Base-by-base conservation (phyloP, 2,797 vertebrate species). In the Hephaestus fuliginosus region DNA sequence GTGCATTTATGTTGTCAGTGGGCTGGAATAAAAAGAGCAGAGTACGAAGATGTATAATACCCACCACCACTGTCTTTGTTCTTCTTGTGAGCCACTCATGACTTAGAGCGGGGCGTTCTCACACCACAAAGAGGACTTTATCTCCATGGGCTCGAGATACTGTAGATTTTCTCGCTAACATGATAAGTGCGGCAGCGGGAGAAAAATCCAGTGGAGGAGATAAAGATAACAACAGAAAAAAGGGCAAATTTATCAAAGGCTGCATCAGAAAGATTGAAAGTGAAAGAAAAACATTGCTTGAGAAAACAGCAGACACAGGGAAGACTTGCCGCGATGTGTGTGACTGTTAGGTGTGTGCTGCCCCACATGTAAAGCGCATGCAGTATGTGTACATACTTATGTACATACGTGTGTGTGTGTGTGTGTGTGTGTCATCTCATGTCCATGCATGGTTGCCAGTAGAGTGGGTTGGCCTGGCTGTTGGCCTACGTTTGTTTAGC, bases 401-500 rank as follows among this genome's bases (percentile, higher is more conserved):
- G 57, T 55, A 33, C 58, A 62, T 58, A 30, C 33, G 33, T 63
- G 56, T 68, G 69, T 70, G 22, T 61, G 39, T n/a, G 53, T 52
- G 61, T 49, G 49, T 84, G 64, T 78, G 73, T 80, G 20, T 71
- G 83, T 75, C 86, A 87, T 88, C 84, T 89, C 81, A 58, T 78
- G 87, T 87, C 76, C 67, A 48, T 70, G 85, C 71, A 61, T 76
- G 76, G 73, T 71, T 91, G 91, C 89, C 83, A 91, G 91, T 48
- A 67, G 76, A 89, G 80, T 92, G 85, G 82, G 88, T 63, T 74
- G 83, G 86, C 79, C 79, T 92, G 89, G 87, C 86, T 82, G 82
- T 79, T 88, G 86, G 88, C 86, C 86, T 86, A 91, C 82, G 90
- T 94, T 92, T 93, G 90, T 92, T 93, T 93, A 92, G 91, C 88